Evolutionary conservation across 2,888 invertebrate species (phyloP).

Genomic region (Pyrrhosoma nymphula): DNA sequence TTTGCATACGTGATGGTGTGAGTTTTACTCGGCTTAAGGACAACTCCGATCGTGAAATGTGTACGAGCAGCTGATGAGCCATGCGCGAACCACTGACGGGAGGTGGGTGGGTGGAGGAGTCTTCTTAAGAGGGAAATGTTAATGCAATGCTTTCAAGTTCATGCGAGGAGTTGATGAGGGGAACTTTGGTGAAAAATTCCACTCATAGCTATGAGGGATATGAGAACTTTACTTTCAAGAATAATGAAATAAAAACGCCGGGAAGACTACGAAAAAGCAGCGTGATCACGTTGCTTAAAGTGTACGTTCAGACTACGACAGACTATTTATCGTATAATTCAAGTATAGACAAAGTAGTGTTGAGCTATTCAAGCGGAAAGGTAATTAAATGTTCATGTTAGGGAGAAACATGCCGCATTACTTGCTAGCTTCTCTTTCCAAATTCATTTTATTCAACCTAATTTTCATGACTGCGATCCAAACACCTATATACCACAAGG

Average conservation of each 20-base stretch:
- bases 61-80: neutral
- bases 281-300: no score
- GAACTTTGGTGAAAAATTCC: neutral
- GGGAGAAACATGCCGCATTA: no score
- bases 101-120: neutral
- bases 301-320: no score
- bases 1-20: neutral
- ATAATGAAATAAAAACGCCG: neutral
- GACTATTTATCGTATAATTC: no score
- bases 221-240: neutral
- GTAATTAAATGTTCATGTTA: no score
- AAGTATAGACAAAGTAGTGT: no score
- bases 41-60: neutral
- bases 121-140: neutral
- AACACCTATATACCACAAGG: no score
- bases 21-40: neutral
- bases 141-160: neutral
- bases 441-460: no score
- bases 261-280: no score
- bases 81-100: neutral
- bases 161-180: neutral
- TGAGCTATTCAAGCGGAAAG: no score
- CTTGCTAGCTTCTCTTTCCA: no score
- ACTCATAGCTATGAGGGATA: neutral
- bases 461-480: no score